phyloP scores from a whole-genome alignment of 2,888 invertebrate genomes.

The Apeira syringaria region DNA sequence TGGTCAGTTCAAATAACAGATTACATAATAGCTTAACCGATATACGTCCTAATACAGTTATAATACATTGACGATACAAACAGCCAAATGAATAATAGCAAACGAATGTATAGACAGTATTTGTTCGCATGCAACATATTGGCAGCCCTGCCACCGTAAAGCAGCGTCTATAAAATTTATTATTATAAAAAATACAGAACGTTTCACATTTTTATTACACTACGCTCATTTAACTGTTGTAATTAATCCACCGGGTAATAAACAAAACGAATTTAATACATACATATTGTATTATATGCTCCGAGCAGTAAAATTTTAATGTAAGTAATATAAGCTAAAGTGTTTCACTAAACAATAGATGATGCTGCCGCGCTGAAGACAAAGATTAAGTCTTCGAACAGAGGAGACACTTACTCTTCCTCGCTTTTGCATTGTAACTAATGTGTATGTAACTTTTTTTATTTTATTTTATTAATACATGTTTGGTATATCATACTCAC shows the following conservation, averaged over 20 bases:
- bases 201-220: constrained; percentile 67
- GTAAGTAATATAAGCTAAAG: constrained; percentile 35
- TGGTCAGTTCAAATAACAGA: too few species aligned
- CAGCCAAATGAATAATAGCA: too few species aligned
- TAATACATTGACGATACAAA: too few species aligned
- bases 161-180: constrained; percentile 26
- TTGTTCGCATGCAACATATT: too few species aligned
- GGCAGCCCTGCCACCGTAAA: constrained; percentile 15
- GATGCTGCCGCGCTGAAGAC: constrained; percentile 7
- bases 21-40: too few species aligned
- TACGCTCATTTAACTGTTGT: constrained; percentile 71
- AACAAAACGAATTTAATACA: constrained; percentile 66
- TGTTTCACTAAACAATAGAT: constrained; percentile 26
- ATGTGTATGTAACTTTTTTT: too few species aligned
- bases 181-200: constrained; percentile 32
- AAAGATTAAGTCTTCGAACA: constrained; percentile 12
- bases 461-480: too few species aligned
- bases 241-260: constrained; percentile 70
- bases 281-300: constrained; percentile 44
- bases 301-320: constrained; percentile 40
- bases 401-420: constrained; percentile 1
- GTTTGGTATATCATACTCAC: too few species aligned
- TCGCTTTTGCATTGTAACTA: too few species aligned
- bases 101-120: too few species aligned
- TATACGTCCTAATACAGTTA: too few species aligned